Base-by-base conservation (phyloP, 1,140 invertebrate genomes). In the Scaptomyza pallida region DNA sequence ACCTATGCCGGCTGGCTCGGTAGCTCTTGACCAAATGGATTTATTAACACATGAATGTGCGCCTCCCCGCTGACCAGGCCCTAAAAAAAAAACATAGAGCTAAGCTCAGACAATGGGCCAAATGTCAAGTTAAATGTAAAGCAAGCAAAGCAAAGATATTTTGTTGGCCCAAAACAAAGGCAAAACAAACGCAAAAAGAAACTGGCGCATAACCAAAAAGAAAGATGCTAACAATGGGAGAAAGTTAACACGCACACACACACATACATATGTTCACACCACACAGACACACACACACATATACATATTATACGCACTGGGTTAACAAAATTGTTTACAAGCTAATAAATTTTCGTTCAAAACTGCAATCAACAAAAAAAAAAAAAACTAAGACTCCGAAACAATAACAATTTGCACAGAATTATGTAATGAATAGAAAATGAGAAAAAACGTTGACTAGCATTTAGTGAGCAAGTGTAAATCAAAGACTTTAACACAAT, bases 211-310 rank as follows among this genome's bases (percentile, higher is more conserved):
- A 63, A 69, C 37, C 81, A 77, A 86, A 86, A 86, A 86, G 81
- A 86, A 86, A 86, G 81, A 86, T 86, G 81, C 81, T 86, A 86
- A 86, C 81, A 86, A 86, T 86, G 81, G 81, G 81, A 72, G 81
- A 86, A 86, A 86, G 81, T 88, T 77, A 75, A 81, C 62, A 79
- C 79, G 72, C 69, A 74, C 33, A 62, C 56, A 56, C 17, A 61
- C 30, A 52, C 44, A 48, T 48, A 41, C 41, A 57, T 57, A 41
- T 26, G 19, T 35, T 26, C 4, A 26, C 23, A 1, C 23, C 23
- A 35, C 2, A 48, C 47, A 41, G 41, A 57, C 57, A 44, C 26
- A 21, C 23, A 17, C 45, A 72, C 47, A 41, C 45, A 57, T 54
- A 44, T 21, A 21, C 23, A 17, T 43, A 72, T 48, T 44, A 74